A percentile compares a stretch with the other conserved stretches of the same genome.
phyloP scores from a whole-genome alignment of 2,113 vertebrate species.

The Bufo bufo region DNA sequence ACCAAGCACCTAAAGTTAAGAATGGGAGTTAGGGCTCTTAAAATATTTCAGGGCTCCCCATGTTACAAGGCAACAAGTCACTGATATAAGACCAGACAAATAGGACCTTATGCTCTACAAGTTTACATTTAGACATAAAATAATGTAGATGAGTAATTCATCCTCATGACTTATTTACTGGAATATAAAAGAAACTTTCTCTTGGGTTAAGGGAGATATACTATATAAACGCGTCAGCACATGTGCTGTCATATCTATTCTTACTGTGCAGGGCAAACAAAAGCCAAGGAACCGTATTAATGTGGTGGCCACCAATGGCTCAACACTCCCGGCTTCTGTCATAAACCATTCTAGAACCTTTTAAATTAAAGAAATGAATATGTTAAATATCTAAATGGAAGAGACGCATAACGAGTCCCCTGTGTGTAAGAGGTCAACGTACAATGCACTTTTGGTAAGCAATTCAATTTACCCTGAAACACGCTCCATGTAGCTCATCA shows the following conservation, averaged over 20 bases:
- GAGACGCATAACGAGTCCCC: conserved; percentile 1
- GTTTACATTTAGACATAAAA: not conserved
- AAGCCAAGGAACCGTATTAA: not conserved
- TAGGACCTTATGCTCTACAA: too few species aligned
- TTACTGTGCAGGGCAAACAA: not conserved
- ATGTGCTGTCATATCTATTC: not conserved
- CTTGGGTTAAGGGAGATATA: not conserved
- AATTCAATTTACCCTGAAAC: conserved; percentile 31
- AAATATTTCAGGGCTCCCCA: too few species aligned
- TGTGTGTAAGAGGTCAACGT: conserved; percentile 9
- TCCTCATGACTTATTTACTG: not conserved
- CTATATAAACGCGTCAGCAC: not conserved
- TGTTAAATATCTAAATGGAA: conserved; percentile 12
- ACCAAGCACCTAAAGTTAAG: too few species aligned
- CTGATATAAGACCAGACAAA: too few species aligned
- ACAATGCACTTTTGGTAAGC: conserved; percentile 25
- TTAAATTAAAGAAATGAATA: conserved; percentile 14
- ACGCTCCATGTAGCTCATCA: conserved; percentile 7
- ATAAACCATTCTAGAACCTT: not conserved
- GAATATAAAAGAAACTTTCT: not conserved
- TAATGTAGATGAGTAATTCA: not conserved
- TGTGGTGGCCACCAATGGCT: not conserved
- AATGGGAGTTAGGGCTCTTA: too few species aligned
- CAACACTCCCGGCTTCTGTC: not conserved
- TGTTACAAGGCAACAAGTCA: too few species aligned